Conservation (phyloP, 2,797 vertebrate genomes). For the Etheostoma nigrum region DNA sequence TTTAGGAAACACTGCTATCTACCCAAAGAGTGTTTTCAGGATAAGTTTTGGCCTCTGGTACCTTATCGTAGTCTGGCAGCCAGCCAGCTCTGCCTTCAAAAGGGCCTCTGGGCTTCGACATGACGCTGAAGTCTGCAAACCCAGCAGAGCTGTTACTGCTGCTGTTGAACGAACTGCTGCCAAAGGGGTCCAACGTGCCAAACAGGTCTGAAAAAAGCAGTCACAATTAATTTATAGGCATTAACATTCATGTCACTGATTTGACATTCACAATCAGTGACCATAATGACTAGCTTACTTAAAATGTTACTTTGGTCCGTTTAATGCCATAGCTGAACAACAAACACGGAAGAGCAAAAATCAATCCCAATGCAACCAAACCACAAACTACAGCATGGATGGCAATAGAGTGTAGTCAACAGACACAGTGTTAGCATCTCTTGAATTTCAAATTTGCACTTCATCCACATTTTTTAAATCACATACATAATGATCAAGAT, state of each 20-base stretch:
- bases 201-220: constrained; percentile 88
- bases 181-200: constrained; percentile 93
- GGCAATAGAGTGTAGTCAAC: background rate
- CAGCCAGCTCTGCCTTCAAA: constrained; percentile 79
- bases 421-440: too few relatives aligned
- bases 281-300: background rate
- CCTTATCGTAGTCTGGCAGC: constrained; percentile 82
- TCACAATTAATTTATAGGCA: too few relatives aligned
- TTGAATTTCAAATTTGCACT: background rate
- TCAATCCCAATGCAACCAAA: background rate
- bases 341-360: background rate
- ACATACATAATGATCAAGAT: too few relatives aligned
- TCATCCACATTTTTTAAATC: too few relatives aligned
- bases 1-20: background rate
- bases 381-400: background rate
- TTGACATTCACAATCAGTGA: background rate
- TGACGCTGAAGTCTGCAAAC: constrained; percentile 99
- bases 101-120: constrained; percentile 91
- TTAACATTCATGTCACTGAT: too few relatives aligned
- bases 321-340: background rate
- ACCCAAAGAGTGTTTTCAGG: background rate
- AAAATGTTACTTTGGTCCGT: background rate
- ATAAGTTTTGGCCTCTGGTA: constrained; percentile 28
- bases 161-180: constrained; percentile 89
- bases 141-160: constrained; percentile 89